Evolutionary conservation across 2,797 vertebrate genomes (phyloP), one percentile per base, ranked within the genome.

Genomic region (Columba guinea): DNA sequence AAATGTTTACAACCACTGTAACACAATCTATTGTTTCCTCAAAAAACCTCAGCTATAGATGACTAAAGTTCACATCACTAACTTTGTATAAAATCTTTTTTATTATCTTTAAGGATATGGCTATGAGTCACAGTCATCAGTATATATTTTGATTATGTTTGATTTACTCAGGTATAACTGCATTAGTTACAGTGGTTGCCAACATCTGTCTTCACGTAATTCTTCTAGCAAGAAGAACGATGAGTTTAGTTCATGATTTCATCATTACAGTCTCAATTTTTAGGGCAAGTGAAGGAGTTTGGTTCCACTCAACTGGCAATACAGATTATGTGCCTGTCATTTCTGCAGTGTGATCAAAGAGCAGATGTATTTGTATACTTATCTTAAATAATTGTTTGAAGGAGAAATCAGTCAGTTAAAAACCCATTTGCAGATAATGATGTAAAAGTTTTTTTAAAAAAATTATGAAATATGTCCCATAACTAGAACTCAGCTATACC

Each of bases 111-210:
- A 94, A 94, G 91, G 88, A 96, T 97, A 95, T 93, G 93, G 95
- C 94, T 94, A 65, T 75, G 88, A 96, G 95, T 95, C 96, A 96
- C 85, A 97, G 90, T 87, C 97, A 98, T 96, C 97, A 97, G 95
- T 93, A 97, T 93, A 76, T 94, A 96, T 93, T 97, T 96, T 98
- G 96, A 98, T 98, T 97, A 95, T 86, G 81, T 97, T 96, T 98
- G 96, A 98, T 98, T 97, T 97, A 97, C 94, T 97, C 94, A 94
- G 95, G 97, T 97, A 97, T 96, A 97, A 98, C 97, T 98, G 96
- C 95, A 98, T 98, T 98, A 98, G 97, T 98, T 97, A 97, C 94
- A 97, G 96, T 93, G 90, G 95, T 95, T 97, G 96, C 94, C 97
- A 97, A 95, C 96, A 98, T 98, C 96, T 97, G 97, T 98, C 98